Evolutionary conservation across 2,113 vertebrate species (phyloP), one percentile per base, ranked within the genome.

Genomic region (Nesogale talazaci): DNA sequence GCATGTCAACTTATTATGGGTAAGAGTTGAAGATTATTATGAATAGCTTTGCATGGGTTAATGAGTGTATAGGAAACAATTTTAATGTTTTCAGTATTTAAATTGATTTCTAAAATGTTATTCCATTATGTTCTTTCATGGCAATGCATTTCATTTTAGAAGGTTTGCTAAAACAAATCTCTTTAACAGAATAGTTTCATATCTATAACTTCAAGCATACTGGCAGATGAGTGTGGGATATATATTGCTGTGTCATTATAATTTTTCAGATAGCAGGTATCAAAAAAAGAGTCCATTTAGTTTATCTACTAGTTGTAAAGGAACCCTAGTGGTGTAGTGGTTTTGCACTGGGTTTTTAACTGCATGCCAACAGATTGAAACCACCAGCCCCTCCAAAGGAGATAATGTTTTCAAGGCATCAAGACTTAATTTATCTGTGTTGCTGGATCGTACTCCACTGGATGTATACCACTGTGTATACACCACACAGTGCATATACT

Each of bases 61-160:
- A 57, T 91, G n/a, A 93, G 19, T 81, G n/a, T 84, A 83, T 88
- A 92, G 29, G 7, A 52, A 52, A 52, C 46, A 87, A 4, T 59
- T n/a, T 79, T 89, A 85, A 46, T 88, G 34, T 92, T 83, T 85
- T 61, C 16, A 76, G 1, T 40, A 57, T 89, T 96, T 91, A 83
- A 83, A 59, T 90, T 95, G 57, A 79, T 92, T 90, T 91, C 27
- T 82, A 61, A 85, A 89, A 83, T 92, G 15, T 31, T 59, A 29
- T 81, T 84, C 36, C 14, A 38, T 52, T 52, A 46, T 80, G 16
- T 56, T 31, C 77, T 70, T 93, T 63, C 78, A 36, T 91, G 82
- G 23, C 4, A 74, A 79, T 36, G 4, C 23, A 69, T 88, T 89
- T 92, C 16, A 57, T 0, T 3, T 79, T 88, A 89, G 78, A 59